Evolutionary conservation across 2,113 vertebrate species (phyloP).

Genomic region (Chroicocephalus ridibundus): DNA sequence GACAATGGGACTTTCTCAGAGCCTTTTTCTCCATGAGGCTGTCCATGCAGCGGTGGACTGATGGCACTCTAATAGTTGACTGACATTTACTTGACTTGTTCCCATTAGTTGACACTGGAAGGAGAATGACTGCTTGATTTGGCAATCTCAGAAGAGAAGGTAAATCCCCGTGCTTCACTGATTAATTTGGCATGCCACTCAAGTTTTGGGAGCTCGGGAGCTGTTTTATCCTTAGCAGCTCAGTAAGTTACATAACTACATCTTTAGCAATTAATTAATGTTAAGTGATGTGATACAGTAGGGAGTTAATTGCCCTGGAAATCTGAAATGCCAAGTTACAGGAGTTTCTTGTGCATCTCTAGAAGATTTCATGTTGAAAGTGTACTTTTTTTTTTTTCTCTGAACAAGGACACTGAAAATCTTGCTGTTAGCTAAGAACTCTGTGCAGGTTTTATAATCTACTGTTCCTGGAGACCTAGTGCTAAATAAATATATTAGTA

Average conservation of each 20-base stretch:
- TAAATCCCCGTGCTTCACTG: slow-evolving; percentile 29
- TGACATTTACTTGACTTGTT: not conserved
- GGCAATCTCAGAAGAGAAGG: not conserved
- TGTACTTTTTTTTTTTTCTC: accelerated
- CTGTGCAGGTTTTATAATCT: not conserved
- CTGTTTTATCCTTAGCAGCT: slow-evolving; percentile 41
- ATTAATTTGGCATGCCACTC: slow-evolving; percentile 1
- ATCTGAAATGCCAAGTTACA: slow-evolving; percentile 34
- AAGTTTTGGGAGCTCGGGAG: slow-evolving; percentile 5
- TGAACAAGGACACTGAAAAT: not conserved
- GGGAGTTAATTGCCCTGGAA: slow-evolving; percentile 60
- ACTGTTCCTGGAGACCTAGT: not conserved
- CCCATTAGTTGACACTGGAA: not conserved
- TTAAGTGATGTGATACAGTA: slow-evolving; percentile 54
- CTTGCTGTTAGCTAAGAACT: not conserved
- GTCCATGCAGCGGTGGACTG: not conserved
- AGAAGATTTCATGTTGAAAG: not conserved
- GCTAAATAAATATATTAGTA: not conserved
- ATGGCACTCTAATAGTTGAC: not conserved
- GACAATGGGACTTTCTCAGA: not conserved
- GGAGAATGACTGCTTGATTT: slow-evolving; percentile 3
- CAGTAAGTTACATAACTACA: slow-evolving; percentile 44
- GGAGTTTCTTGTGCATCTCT: not conserved
- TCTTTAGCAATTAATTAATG: slow-evolving; percentile 62
- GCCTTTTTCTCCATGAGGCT: not conserved